These are phyloP conservation scores for Genyomyrus donnyi DNA, from an alignment of 2,113 vertebrate genomes.

Conservation along the genomic window DNA sequence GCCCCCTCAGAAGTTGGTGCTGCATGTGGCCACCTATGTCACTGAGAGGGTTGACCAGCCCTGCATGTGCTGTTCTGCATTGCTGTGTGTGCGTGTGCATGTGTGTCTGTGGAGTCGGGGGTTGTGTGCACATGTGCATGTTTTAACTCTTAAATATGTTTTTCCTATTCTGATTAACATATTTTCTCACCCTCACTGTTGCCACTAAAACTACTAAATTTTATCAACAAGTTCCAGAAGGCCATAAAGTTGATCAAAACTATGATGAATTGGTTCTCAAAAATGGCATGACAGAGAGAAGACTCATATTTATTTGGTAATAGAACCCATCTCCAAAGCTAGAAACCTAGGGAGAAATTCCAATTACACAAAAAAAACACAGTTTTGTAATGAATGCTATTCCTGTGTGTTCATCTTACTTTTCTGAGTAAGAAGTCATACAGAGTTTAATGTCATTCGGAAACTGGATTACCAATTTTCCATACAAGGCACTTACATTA, in stretches of 20 bases:
- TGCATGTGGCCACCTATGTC: not conserved
- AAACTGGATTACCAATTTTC: conserved; percentile 4
- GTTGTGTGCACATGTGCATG: not conserved
- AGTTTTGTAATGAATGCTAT: not conserved
- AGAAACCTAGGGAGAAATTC: not conserved
- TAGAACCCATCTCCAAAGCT: not conserved
- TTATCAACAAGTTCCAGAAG: not conserved
- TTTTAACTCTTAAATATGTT: not conserved
- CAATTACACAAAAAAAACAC: not conserved
- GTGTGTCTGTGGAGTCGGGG: no score
- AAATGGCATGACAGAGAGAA: not conserved
- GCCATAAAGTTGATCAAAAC: not conserved
- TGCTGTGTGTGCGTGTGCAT: not conserved
- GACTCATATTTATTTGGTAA: not conserved
- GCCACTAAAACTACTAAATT: not conserved
- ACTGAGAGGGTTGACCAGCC: not conserved
- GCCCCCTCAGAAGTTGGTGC: not conserved
- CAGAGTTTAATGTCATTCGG: not conserved
- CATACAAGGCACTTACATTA: not conserved
- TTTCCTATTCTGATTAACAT: not conserved
- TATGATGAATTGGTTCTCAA: not conserved
- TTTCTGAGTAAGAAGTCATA: not conserved
- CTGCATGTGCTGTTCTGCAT: not conserved
- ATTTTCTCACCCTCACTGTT: not conserved
- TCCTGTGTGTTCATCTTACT: not conserved